phyloP scores from a whole-genome alignment of 2,113 vertebrate genomes.

The Anoura caudifer region DNA sequence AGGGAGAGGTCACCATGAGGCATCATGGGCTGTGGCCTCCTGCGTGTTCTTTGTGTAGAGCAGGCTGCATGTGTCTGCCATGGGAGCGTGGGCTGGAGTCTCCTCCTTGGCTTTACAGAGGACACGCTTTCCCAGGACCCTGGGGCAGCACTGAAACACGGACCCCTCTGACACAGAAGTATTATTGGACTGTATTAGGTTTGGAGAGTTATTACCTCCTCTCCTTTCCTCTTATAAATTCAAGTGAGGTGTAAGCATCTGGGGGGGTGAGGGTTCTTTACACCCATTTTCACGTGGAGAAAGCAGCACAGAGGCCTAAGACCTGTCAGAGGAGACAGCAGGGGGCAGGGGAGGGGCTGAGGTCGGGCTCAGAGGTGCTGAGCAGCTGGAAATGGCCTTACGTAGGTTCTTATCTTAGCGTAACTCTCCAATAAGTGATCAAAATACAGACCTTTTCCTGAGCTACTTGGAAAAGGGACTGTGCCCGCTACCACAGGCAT shows the following conservation, averaged over 20 bases:
- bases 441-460: no score
- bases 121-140: neutral
- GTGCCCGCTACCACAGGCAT: neutral
- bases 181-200: no score
- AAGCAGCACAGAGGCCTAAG: neutral
- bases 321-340: neutral
- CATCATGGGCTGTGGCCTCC: neutral
- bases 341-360: neutral
- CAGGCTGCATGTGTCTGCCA: rapidly evolving
- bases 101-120: neutral
- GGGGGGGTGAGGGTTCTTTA: neutral
- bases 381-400: neutral
- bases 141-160: rapidly evolving
- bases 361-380: neutral
- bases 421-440: neutral
- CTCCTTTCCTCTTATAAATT: neutral
- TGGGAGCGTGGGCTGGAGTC: neutral
- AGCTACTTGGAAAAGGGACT: neutral
- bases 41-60: rapidly evolving
- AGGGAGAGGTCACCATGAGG: neutral
- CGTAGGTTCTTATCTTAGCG: neutral
- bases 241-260: neutral
- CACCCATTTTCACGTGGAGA: neutral
- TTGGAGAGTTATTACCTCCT: neutral
- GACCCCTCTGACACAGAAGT: neutral